These are phyloP conservation scores for Pelecanoides urinatrix DNA, from an alignment of 2,113 vertebrate genomes.

Conservation along the genomic window DNA sequence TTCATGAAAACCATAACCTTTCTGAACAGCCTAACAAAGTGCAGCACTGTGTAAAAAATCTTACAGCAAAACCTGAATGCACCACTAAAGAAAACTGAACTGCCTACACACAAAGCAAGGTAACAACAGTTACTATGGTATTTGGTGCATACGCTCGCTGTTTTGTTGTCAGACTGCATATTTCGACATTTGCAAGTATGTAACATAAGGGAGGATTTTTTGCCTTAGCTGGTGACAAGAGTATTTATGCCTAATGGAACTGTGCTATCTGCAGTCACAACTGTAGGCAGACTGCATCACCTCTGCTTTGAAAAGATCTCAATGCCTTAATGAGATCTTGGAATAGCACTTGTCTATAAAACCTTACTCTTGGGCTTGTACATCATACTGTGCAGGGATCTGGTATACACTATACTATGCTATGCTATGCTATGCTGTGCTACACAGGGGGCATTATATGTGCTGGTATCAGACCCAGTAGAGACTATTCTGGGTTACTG, in stretches of 20 bases:
- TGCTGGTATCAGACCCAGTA: not conserved
- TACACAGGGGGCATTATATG: not conserved
- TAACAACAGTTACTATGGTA: not conserved
- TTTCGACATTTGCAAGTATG: not conserved
- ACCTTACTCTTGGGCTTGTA: not conserved
- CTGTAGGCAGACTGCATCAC: not conserved
- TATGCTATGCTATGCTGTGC: not conserved
- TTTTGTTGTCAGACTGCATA: not conserved
- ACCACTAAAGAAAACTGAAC: not conserved
- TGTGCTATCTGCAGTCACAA: not conserved
- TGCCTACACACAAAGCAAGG: not conserved
- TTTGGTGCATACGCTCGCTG: not conserved
- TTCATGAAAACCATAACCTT: constrained; percentile 1
- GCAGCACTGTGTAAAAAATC: not conserved
- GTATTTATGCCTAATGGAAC: not conserved
- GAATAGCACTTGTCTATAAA: not conserved
- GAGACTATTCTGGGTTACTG: not conserved
- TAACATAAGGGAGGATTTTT: not conserved
- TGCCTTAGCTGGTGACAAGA: not conserved
- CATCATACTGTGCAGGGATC: not conserved
- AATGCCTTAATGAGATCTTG: not conserved
- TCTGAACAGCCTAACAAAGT: not conserved
- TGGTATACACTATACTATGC: not conserved
- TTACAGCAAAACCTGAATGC: not conserved
- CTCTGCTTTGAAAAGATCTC: not conserved